Base-by-base conservation (phyloP, 2,113 vertebrate genomes). In the Ahaetulla prasina region DNA sequence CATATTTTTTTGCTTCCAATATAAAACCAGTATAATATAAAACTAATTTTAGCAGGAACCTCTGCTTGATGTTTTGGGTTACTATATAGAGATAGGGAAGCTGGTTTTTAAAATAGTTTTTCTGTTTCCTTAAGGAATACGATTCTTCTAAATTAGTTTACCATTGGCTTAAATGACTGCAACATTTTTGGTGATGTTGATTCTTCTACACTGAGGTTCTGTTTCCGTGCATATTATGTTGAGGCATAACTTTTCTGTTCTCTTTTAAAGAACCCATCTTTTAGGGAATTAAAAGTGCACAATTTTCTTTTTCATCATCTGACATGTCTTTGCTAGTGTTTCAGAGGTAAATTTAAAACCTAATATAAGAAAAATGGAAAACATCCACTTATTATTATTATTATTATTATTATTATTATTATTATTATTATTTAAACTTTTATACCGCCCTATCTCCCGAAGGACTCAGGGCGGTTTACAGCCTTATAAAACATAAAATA, bases 301-400 rank as follows among this genome's bases (percentile, higher is more conserved):
- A 43, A 39, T 43, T 89, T 47, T 47, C 27, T 49, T 89, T 89
- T 30, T 87, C 8, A 49, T 87, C 18, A 22, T 90, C 43, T 63
- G 39, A 90, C 27, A 91, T 93, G 52, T 1, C 18, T 57, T 89
- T 55, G 53, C 14, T 89, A 54, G 22, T 25, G 12, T n/a, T 39
- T 53, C 49, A 52, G 4, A 53, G 16, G 2, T 9, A 52, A 7
- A 3, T 94, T 93, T 30, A 94, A 35, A 30, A 89, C 85, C 27
- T 91, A 89, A 92, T 89, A 60, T 88, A 89, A 35, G 11, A 43
- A 95, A 92, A 22, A 9, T 88, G n/a, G 90, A 89, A 94, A 94
- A 0, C 0, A 52, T 1, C 3, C 57, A 23, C 12, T 8, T 12
- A n/a, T n/a, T n/a, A n/a, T n/a, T n/a, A n/a, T n/a, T n/a, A n/a